phyloP scores from a whole-genome alignment of 2,797 vertebrate species.

The Hydrocynus forskahlii region DNA sequence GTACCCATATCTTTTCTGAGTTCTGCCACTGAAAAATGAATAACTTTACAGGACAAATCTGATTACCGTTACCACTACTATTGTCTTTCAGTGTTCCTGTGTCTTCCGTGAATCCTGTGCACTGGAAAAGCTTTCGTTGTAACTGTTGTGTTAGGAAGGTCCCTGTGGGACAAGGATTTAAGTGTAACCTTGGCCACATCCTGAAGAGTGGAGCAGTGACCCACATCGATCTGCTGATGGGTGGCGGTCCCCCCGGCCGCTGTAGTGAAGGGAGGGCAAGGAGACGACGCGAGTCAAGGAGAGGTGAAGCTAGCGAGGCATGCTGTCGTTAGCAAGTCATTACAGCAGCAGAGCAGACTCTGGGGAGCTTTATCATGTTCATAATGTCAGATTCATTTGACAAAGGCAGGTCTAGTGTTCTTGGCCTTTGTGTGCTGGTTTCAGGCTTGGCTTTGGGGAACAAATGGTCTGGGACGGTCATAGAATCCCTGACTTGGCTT shows the following conservation, averaged over 20 bases:
- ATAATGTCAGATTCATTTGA: neutral
- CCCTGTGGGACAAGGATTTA: slow-evolving; percentile 4
- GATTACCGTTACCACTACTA: neutral
- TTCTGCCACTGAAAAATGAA: too few relatives aligned
- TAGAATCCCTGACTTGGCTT: neutral
- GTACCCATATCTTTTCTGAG: too few relatives aligned
- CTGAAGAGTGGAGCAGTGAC: slow-evolving; percentile 20
- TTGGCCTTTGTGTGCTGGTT: neutral
- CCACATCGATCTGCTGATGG: slow-evolving; percentile 31
- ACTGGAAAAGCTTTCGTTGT: neutral
- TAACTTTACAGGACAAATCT: neutral
- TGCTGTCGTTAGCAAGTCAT: neutral
- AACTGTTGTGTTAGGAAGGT: slow-evolving; percentile 23
- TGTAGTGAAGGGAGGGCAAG: neutral
- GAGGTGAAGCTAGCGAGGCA: slow-evolving; percentile 9
- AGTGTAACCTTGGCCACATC: slow-evolving; percentile 31
- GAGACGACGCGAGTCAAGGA: slow-evolving; percentile 17
- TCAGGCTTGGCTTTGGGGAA: neutral
- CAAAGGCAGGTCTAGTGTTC: too few relatives aligned
- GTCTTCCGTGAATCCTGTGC: neutral
- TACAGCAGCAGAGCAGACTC: neutral
- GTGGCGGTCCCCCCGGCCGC: neutral
- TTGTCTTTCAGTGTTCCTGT: neutral
- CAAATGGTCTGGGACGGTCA: neutral
- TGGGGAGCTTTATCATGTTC: neutral